These are phyloP conservation scores for Prosopocoilus inquinatus DNA, from an alignment of 2,888 invertebrate species.

Conservation along the genomic window DNA sequence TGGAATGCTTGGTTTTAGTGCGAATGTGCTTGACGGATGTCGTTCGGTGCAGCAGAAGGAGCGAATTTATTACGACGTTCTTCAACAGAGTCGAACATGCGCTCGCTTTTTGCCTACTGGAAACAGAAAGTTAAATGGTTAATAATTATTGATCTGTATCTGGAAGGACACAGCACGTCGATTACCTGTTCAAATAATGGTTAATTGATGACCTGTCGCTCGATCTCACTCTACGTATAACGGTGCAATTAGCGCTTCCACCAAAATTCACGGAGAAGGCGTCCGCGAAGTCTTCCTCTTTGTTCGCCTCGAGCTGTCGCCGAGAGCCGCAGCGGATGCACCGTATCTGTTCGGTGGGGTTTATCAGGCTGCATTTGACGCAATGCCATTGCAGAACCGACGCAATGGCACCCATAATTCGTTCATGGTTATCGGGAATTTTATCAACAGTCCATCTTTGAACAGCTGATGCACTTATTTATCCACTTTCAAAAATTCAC, in stretches of 20 bases:
- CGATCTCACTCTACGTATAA: constrained; percentile 41
- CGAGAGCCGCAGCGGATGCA: constrained; percentile 80
- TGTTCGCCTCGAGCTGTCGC: constrained; percentile 52
- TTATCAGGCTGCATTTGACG: constrained; percentile 82
- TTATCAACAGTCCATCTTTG: constrained; percentile 23
- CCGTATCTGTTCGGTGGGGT: constrained; percentile 80
- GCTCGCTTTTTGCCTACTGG: constrained; percentile 25
- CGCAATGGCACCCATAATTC: constrained; percentile 86
- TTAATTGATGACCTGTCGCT: constrained; percentile 20
- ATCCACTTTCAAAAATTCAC: constrained; percentile 26
- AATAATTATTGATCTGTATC: constrained; percentile 36
- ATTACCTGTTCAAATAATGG: constrained; percentile 28
- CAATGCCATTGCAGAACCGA: constrained; percentile 94
- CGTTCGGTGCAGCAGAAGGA: constrained; percentile 29
- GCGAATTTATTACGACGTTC: constrained; percentile 34
- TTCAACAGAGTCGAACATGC: constrained; percentile 39
- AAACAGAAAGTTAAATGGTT: constrained; percentile 28
- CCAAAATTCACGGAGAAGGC: constrained; percentile 32
- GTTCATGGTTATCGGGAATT: constrained; percentile 49
- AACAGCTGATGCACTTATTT: constrained; percentile 29
- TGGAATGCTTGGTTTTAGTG: constrained; percentile 13
- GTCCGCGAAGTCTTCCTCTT: constrained; percentile 37
- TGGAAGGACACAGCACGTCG: constrained; percentile 2
- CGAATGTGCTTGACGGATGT: constrained; percentile 18
- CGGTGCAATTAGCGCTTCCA: constrained; percentile 44